Base-by-base conservation (phyloP, 2,888 invertebrate species). In the Callyntrura guangdongensis region DNA sequence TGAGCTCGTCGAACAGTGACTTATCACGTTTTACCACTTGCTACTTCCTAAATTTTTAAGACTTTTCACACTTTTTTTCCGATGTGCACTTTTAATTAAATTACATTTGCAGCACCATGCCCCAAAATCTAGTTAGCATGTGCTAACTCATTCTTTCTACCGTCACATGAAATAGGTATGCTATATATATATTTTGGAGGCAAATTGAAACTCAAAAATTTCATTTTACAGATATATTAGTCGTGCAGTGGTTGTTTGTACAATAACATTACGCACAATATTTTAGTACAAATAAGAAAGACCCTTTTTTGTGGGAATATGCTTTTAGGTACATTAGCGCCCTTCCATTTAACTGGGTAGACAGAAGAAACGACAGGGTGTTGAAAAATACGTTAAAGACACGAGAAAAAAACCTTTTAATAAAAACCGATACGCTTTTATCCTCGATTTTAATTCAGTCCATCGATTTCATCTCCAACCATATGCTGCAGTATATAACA, bases 271-370 rank as follows among this genome's bases (percentile, higher is more conserved):
- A 49, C 14, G 49, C 17, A 5, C 12, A 22, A 2, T 82, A 81
- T 25, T 59, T 56, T 11, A 47, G 27, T 83, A 83, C 89, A 89
- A 89, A 85, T 85, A 89, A 88, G 72, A 72, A 88, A 89, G 89
- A 49, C 47, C 59, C 84, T 77, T 89, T 77, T 82, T 79, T 87
- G 25, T 87, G 36, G 49, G 14, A 87, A 81, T 72, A 84, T n/a
- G 45, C 61, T 88, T 81, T 89, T 85, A 84, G 85, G 85, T 89
- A 64, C 89, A 89, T 89, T 89, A 89, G 89, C 89, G 85, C 89
- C 85, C 89, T 85, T 88, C 64, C 67, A 85, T 79, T 61, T 82
- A 74, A 85, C 56, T 84, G 83, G 89, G 67, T 74, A 61, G 22
- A 27, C 89, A 25, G 67, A 84, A 83, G 25, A 45, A 89, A 85